Base-by-base conservation (phyloP, 2,797 vertebrate genomes). In the Gambusia yucatana region DNA sequence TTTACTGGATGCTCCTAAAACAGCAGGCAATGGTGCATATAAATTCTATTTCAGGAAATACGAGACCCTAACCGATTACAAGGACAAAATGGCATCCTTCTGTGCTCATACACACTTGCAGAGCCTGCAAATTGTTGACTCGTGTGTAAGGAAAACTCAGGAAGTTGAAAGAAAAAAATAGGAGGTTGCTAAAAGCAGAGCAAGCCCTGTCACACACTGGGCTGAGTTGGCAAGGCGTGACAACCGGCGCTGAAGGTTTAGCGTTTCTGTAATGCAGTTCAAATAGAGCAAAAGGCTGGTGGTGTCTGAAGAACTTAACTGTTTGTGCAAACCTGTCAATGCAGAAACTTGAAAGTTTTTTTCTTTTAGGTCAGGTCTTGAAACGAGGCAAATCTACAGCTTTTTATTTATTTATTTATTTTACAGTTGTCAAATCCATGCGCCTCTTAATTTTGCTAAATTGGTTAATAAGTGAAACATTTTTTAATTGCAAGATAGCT, bases 61-160 rank as follows among this genome's bases (percentile, higher is more conserved):
- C 43, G 28, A 28, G 72, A 50, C 65, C 72, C 67, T 72, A 30
- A 25, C 72, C 82, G 77, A 86, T 72, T 50, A 46, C 3, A 2
- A 72, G 77, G 81, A 88, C 88, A 88, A 84, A 87, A 86, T 80
- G 67, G 61, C 77, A 74, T 75, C 55, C 48, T 67, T 70, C 77
- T 69, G 39, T 73, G 25, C 75, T 77, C 69, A 48, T 84, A 77
- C 77, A 85, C 70, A 86, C 86, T 77, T 85, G 79, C 86, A 77
- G 72, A n/a, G 76, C 63, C 81, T 87, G 83, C 85, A 72, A 86
- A 87, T 76, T 63, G 57, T 50, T 71, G 78, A 77, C 65, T 79
- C 72, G 75, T 67, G 70, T 77, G 67, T 61, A 43, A 81, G 74
- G 65, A 55, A 78, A 87, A 88, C 52, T 48, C 13, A n/a, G 25